Percentiles rank a stretch among this genome's conserved stretches.
Conservation (phyloP, 2,797 vertebrate species). For the Rhodeus uyekii region DNA sequence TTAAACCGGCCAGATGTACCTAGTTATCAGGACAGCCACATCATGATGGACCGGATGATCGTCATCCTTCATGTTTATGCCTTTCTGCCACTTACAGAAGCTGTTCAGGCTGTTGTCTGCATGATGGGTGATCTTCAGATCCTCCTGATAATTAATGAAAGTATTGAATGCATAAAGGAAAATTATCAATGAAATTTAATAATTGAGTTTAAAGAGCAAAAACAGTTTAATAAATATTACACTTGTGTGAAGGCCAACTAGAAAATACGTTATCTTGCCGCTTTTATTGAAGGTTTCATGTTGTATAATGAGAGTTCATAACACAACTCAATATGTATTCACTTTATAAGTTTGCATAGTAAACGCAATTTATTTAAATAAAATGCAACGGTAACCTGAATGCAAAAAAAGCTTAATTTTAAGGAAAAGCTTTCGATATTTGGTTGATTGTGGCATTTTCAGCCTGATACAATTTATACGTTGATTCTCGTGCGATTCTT, state of each 20-base stretch:
- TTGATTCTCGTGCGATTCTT: background rate
- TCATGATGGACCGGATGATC: constrained; percentile 90
- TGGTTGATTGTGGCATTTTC: background rate
- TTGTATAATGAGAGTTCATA: background rate
- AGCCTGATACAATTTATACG: background rate
- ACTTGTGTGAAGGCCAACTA: background rate
- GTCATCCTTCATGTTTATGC: constrained; percentile 89
- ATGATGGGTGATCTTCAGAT: constrained; percentile 92
- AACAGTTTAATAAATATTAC: background rate
- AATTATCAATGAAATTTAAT: background rate
- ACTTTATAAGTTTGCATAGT: background rate
- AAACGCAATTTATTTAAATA: background rate
- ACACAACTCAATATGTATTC: background rate
- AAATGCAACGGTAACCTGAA: background rate
- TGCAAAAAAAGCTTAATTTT: background rate
- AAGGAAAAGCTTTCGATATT: background rate
- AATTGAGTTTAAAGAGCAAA: background rate
- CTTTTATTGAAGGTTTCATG: background rate
- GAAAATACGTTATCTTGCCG: background rate
- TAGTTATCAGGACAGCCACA: constrained; percentile 90
- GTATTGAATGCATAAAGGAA: background rate
- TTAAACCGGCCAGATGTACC: constrained; percentile 71
- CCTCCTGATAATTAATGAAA: constrained; percentile 76
- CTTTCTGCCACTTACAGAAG: constrained; percentile 98
- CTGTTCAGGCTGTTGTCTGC: constrained; percentile 93